Evolutionary conservation across 1,140 invertebrate genomes (phyloP).

Genomic region (Polypedilum vanderplanki): DNA sequence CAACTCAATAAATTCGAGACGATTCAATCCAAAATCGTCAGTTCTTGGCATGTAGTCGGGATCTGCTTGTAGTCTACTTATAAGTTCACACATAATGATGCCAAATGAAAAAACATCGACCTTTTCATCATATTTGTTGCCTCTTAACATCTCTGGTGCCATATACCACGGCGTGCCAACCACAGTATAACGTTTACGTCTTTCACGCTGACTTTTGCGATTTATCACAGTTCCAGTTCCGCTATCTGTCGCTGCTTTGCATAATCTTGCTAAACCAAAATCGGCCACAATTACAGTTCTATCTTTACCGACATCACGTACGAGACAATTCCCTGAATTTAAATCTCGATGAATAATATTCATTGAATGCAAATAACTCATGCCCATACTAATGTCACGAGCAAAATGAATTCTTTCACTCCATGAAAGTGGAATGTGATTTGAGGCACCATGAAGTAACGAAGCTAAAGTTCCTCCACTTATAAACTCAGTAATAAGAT

Average conservation of each 20-base stretch:
- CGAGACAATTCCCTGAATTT: constrained; percentile 92
- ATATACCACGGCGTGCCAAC: constrained; percentile 95
- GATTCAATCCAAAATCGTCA: constrained; percentile 85
- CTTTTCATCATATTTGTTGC: constrained; percentile 92
- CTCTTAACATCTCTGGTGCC: constrained; percentile 97
- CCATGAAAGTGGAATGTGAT: constrained; percentile 61
- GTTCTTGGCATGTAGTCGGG: constrained; percentile 85
- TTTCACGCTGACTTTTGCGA: constrained; percentile 44
- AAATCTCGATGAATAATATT: constrained; percentile 94
- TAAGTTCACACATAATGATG: constrained; percentile 93
- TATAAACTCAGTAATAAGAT: constrained; percentile 88
- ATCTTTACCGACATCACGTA: constrained; percentile 69
- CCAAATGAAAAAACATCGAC: constrained; percentile 97
- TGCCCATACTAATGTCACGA: constrained; percentile 84
- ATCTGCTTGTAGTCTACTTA: constrained; percentile 86
- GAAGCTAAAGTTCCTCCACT: constrained; percentile 82
- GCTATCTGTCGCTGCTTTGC: constrained; percentile 40
- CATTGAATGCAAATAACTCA: constrained; percentile 88
- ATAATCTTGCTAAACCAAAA: constrained; percentile 90
- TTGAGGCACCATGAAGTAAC: constrained; percentile 54
- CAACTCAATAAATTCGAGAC: constrained; percentile 76
- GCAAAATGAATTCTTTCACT: constrained; percentile 74
- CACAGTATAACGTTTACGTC: constrained; percentile 53
- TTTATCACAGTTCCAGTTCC: constrained; percentile 45
- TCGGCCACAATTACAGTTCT: constrained; percentile 89